These are phyloP conservation scores for Charanyca ferruginea DNA, from an alignment of 2,888 invertebrate genomes.

Conservation along the genomic window DNA sequence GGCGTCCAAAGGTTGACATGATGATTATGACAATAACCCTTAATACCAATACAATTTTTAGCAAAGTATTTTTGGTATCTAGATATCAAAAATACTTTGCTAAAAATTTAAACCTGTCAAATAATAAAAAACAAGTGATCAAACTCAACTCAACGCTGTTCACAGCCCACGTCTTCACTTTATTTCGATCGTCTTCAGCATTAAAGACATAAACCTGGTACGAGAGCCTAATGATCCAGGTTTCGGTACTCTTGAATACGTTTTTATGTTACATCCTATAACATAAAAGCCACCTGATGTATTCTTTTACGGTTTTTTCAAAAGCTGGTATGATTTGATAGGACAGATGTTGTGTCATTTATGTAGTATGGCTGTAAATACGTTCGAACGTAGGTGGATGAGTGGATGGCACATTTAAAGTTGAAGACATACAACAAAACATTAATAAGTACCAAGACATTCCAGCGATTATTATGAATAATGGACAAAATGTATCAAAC, in stretches of 20 bases:
- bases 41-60: too few relatives aligned
- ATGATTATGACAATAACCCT: background rate
- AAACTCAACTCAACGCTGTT: conserved; percentile 22
- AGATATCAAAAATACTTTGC: background rate
- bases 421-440: background rate
- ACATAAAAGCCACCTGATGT: conserved; percentile 60
- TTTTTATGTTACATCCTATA: conserved; percentile 51
- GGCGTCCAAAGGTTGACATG: too few relatives aligned
- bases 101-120: conserved; percentile 18
- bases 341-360: conserved; percentile 43
- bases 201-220: conserved; percentile 50
- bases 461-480: too few relatives aligned
- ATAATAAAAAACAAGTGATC: conserved; percentile 32
- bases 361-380: conserved; percentile 11
- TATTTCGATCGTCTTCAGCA: conserved; percentile 52
- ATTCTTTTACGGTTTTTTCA: conserved; percentile 48
- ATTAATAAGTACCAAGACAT: too few relatives aligned
- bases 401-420: background rate
- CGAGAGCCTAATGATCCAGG: conserved; percentile 53
- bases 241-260: conserved; percentile 46
- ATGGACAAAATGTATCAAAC: too few relatives aligned
- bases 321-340: conserved; percentile 46
- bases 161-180: conserved; percentile 45
- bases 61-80: too few relatives aligned
- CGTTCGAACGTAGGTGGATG: background rate